Percentiles rank a stretch among this genome's conserved stretches.
phyloP scores from a whole-genome alignment of 2,113 vertebrate genomes.

The Rhabdomys dilectus region DNA sequence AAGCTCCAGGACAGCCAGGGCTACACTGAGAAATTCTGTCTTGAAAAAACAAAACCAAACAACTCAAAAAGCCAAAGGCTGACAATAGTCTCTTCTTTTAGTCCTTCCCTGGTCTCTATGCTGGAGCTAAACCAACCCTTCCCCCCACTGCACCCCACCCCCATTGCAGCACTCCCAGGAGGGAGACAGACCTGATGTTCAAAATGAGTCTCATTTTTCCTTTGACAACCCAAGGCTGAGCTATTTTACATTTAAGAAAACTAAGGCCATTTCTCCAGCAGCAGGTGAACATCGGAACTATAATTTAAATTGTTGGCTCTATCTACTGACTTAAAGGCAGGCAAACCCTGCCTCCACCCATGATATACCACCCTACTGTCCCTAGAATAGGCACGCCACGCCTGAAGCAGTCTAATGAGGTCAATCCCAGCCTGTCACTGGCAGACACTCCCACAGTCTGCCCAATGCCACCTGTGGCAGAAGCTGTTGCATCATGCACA shows the following conservation, averaged over 20 bases:
- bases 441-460: slow-evolving; percentile 50
- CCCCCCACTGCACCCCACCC: background rate
- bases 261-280: background rate
- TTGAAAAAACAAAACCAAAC: background rate
- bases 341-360: background rate
- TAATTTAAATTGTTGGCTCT: background rate
- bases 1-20: background rate
- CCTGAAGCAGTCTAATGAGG: slow-evolving; percentile 58
- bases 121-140: background rate
- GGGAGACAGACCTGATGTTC: background rate
- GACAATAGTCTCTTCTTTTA: background rate
- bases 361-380: background rate
- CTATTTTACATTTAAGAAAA: slow-evolving; percentile 37
- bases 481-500: slow-evolving; percentile 80
- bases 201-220: slow-evolving; percentile 8
- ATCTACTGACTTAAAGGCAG: background rate
- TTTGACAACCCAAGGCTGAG: slow-evolving; percentile 10
- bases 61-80: background rate
- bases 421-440: slow-evolving; percentile 65
- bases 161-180: background rate
- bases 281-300: background rate
- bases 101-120: background rate
- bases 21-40: background rate
- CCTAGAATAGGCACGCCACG: slow-evolving; percentile 58
- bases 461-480: slow-evolving; percentile 67